Evolutionary conservation across 2,113 vertebrate species (phyloP), one percentile per base, ranked within the genome.

Genomic region (Chunga burmeisteri): DNA sequence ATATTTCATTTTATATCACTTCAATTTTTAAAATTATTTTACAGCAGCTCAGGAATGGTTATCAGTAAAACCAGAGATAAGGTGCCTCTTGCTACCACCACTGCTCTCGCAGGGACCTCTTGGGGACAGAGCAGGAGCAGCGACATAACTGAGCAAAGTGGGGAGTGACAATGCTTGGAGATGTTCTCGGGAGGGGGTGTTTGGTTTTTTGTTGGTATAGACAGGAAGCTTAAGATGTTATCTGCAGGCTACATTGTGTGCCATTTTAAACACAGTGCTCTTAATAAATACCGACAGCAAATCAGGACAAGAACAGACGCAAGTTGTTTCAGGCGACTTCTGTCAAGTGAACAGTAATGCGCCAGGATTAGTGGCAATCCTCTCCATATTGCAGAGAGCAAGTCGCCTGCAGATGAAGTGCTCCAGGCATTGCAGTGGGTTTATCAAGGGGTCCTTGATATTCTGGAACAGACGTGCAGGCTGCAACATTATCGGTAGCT

Each of bases 251-350:
- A 97, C 78, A 80, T 73, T 94, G 93, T 94, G 95, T 96, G 96
- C 93, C 97, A 91, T 96, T 96, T 96, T 95, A 95, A 97, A 94
- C 94, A 93, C 87, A 92, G 82, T 94, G 88, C 78, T 98, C 97
- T 96, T 98, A 97, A 98, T 98, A 97, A 96, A 96, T 96, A 96
- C 89, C 70, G 97, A 97, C 97, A 97, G 97, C 83, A 94, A 97
- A 97, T 96, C 95, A 96, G 97, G 96, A 91, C 95, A 96, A 97
- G 96, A 97, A 96, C 95, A 97, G 96, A 97, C 84, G 84, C 90
- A 93, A 96, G 96, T 97, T 97, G 94, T 98, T 97, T 96, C 95
- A 95, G 97, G 97, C 95, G 44, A 97, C 97, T 98, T 96, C 97
- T 97, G 97, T 97, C 96, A 98, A 97, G 96, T 92, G 94, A 97